These are phyloP conservation scores for crab-eating macaque (Macaca fascicularis) DNA, from an alignment of 2,113 vertebrate genomes.

Conservation along the genomic window T2T-MFA8v1.1 NC_088378.1:139361501-139362000, in stretches of 20 bases:
- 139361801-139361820: conserved; percentile 13
- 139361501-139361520: background rate
- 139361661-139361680: background rate
- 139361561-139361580: background rate
- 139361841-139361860: background rate
- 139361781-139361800: background rate
- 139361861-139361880: background rate
- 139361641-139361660: background rate
- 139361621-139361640: background rate
- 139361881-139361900: background rate
- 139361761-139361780: conserved; percentile 57
- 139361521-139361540: background rate
- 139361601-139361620: background rate
- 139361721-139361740: background rate
- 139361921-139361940: background rate
- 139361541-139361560: background rate
- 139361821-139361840: background rate
- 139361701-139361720: background rate
- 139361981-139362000: background rate
- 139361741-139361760: background rate
- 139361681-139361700: background rate
- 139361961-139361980: background rate
- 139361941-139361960: background rate
- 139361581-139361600: background rate
- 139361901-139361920: background rate